These are phyloP conservation scores for Cygnus buccinator DNA, from an alignment of 2,113 vertebrate genomes.

Conservation along the genomic window DNA sequence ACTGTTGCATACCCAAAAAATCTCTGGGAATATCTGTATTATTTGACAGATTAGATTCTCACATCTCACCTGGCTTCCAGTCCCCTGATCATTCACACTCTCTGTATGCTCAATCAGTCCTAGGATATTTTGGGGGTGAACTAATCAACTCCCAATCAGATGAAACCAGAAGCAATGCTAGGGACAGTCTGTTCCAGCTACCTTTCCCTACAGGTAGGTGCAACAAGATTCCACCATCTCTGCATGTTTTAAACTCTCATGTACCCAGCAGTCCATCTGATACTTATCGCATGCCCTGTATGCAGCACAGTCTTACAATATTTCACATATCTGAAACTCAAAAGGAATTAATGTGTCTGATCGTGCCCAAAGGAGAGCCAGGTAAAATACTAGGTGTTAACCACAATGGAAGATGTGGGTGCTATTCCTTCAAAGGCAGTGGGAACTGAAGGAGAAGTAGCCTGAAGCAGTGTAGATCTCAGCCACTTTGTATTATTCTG, in stretches of 20 bases:
- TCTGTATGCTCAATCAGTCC: background rate
- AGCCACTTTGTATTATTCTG: background rate
- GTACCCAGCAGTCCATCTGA: background rate
- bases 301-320: background rate
- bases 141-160: background rate
- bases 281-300: background rate
- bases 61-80: background rate
- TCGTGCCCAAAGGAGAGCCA: background rate
- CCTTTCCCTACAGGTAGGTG: background rate
- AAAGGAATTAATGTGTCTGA: background rate
- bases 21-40: background rate
- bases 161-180: background rate
- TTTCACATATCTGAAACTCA: background rate
- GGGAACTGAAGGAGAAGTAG: background rate
- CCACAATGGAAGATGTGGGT: background rate
- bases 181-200: background rate
- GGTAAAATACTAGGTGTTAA: background rate
- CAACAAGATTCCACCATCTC: background rate
- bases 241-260: background rate
- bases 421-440: background rate
- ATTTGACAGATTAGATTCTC: background rate
- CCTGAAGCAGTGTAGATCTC: accelerated
- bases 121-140: background rate
- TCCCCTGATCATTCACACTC: background rate
- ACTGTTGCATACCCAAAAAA: background rate